Evolutionary conservation across 2,888 invertebrate species (phyloP), one percentile per base, ranked within the genome.

Genomic region (Patella ulyssiponensis): DNA sequence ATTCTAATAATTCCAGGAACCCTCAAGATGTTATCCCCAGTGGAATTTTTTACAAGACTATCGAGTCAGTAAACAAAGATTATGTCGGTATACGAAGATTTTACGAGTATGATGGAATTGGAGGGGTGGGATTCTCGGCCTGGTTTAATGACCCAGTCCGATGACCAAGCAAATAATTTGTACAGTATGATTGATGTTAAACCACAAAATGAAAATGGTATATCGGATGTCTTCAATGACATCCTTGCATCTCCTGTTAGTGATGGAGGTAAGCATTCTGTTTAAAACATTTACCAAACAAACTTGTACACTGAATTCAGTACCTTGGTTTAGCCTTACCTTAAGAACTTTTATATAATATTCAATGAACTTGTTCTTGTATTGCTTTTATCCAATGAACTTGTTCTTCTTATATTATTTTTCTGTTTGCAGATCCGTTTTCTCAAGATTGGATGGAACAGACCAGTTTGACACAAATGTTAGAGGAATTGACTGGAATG

Each of bases 391-490:
- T 15, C 15, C 3, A 15, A n/a, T 17, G 56, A 20, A 0, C 44
- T 44, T 44, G 44, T 44, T 44, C 44, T 44, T 9, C 7, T 44
- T 44, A 44, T 44, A 1, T 44, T 44, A 0, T 9, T 54, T 74
- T 75, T 74, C 17, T 76, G 44, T 58, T 81, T 85, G 76, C 83
- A 88, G 88, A 86, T 81, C 80, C 83, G 14, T 80, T 87, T 53
- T 82, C 84, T 56, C 79, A 80, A 69, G 86, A 85, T 44, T 88
- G 88, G 88, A 88, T 88, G 88, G 88, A 88, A 69, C 85, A 81
- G 44, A 76, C 83, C 9, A 86, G 86, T 74, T 56, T 88, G 53
- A 76, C 79, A 23, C 80, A 84, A 53, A 80, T 85, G 51, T 77
- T 87, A 9, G 84, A 83, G 17, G 73, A 58, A 52, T 58, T 79